These are phyloP conservation scores for Scaptodrosophila latifasciaeformis DNA, from an alignment of 2,888 invertebrate species.

Conservation along the genomic window DNA sequence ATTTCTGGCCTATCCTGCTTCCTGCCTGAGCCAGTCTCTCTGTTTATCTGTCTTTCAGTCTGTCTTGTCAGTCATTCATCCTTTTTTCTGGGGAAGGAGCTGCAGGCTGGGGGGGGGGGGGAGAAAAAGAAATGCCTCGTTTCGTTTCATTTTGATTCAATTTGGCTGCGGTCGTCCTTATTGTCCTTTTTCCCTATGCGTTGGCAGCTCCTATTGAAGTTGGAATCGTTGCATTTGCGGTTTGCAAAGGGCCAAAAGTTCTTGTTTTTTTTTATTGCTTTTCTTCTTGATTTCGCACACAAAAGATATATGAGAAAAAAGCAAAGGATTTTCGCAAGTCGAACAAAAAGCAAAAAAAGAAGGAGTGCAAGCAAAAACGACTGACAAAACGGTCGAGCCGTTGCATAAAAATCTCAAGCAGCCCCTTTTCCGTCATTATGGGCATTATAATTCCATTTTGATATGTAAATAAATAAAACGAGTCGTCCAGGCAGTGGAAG, in stretches of 20 bases:
- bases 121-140: no score
- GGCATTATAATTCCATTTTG: conserved; percentile 55
- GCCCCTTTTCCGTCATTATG: conserved; percentile 37
- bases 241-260: no score
- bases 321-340: conserved; percentile 42
- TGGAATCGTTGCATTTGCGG: no score
- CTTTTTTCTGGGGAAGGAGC: no score
- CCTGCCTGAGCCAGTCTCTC: conserved; percentile 43
- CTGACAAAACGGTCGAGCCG: conserved; percentile 7
- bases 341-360: conserved; percentile 35
- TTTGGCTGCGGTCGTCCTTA: background rate
- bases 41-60: conserved; percentile 4
- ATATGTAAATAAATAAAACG: conserved; percentile 54
- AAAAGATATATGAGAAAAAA: conserved; percentile 56
- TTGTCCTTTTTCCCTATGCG: conserved; percentile 42
- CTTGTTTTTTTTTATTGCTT: no score
- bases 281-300: conserved; percentile 16
- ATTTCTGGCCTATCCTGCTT: conserved; percentile 62
- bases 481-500: background rate
- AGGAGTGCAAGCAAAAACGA: conserved; percentile 40
- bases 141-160: background rate
- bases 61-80: background rate
- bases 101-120: no score
- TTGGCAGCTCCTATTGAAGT: conserved; percentile 18
- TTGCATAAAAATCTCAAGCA: conserved; percentile 35